Evolutionary conservation across 2,113 vertebrate genomes (phyloP).

Genomic region (Osmerus mordax): DNA sequence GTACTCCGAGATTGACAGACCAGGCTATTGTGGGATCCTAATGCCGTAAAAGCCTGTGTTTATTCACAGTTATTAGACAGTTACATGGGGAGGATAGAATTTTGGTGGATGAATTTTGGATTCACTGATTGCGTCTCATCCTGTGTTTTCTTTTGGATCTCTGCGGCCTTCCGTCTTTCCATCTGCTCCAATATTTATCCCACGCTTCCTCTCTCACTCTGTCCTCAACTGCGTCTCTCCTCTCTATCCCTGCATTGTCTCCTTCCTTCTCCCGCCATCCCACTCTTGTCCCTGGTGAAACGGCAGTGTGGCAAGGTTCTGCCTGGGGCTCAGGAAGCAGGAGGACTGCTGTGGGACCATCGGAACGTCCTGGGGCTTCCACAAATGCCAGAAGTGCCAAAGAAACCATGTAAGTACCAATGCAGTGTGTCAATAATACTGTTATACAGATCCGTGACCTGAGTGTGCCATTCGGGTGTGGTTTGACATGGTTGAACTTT

Average conservation of each 20-base stretch:
- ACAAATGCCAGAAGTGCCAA: constrained; percentile 97
- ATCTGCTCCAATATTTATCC: neutral
- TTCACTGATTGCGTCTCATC: too few relatives aligned
- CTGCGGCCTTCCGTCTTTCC: neutral
- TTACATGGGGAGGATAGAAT: too few relatives aligned
- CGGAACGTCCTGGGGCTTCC: constrained; percentile 97
- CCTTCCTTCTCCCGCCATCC: constrained; percentile 1
- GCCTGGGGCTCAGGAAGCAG: constrained; percentile 93
- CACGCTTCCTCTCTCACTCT: neutral
- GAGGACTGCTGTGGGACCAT: constrained; percentile 94
- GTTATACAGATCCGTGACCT: neutral
- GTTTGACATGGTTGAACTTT: neutral
- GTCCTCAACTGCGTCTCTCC: constrained; percentile 3
- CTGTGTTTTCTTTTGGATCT: neutral
- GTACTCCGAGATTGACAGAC: neutral
- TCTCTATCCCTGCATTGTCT: constrained; percentile 14
- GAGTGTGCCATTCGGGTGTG: neutral
- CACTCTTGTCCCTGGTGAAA: constrained; percentile 14
- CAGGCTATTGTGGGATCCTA: neutral
- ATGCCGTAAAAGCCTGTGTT: neutral
- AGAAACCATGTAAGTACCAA: constrained; percentile 83
- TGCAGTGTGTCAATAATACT: neutral
- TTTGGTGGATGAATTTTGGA: too few relatives aligned
- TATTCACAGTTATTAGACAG: neutral
- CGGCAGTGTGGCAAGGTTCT: constrained; percentile 95